These are phyloP conservation scores for Polymixis lichenea DNA, from an alignment of 2,888 invertebrate species.

Conservation along the genomic window DNA sequence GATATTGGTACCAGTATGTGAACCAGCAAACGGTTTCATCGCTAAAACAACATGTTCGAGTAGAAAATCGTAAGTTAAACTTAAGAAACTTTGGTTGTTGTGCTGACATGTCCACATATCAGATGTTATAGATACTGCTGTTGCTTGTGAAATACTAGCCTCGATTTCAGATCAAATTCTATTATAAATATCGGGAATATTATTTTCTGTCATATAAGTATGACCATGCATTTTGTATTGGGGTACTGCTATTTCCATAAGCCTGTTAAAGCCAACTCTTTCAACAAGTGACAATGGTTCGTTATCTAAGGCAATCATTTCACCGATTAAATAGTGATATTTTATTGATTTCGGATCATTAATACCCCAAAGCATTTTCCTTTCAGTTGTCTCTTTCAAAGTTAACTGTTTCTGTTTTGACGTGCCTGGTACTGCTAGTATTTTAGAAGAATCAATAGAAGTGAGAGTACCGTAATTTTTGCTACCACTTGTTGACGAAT, in stretches of 20 bases:
- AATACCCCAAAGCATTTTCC: not conserved
- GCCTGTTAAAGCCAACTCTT: not conserved
- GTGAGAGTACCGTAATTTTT: too few relatives aligned
- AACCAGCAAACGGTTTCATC: too few relatives aligned
- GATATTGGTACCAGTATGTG: too few relatives aligned
- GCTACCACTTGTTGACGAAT: too few relatives aligned
- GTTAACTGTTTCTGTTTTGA: constrained; percentile 8
- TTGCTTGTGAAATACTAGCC: constrained; percentile 2
- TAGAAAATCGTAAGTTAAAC: not conserved
- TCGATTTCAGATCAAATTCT: not conserved
- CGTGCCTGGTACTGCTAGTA: too few relatives aligned
- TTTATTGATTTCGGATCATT: constrained; percentile 2
- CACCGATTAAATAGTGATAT: constrained; percentile 5
- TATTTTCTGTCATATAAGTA: constrained; percentile 7
- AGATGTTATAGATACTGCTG: not conserved
- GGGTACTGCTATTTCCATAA: not conserved
- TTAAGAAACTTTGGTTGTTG: too few relatives aligned
- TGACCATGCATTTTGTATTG: constrained; percentile 1
- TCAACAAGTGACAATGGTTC: constrained; percentile 3
- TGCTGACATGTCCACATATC: constrained; percentile 1
- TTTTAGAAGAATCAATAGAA: too few relatives aligned
- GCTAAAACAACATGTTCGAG: constrained; percentile 5
- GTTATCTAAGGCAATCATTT: constrained; percentile 9
- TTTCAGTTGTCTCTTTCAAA: not conserved
- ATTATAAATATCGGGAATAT: constrained; percentile 4